Percentiles rank a stretch among this genome's conserved stretches.
These are phyloP conservation scores for Coelopa frigida DNA, from an alignment of 1,140 invertebrate species.

Conservation along the genomic window DNA sequence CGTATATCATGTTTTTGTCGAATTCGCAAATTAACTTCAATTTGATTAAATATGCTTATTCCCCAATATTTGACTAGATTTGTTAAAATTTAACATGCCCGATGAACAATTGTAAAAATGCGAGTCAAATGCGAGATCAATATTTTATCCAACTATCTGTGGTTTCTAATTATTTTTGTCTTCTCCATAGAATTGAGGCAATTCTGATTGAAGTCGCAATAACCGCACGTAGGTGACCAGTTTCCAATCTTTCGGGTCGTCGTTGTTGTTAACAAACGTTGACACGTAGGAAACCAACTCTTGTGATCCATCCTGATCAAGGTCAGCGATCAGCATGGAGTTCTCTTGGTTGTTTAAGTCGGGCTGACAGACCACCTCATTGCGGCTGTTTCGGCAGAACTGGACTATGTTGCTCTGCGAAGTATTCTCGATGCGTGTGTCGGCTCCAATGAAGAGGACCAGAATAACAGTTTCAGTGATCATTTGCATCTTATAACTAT, in stretches of 20 bases:
- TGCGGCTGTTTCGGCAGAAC: constrained; percentile 53
- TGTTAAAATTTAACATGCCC: too few species aligned
- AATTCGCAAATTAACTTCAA: too few species aligned
- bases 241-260: constrained; percentile 46
- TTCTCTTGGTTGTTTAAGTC: constrained; percentile 60
- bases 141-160: too few species aligned
- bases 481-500: constrained; percentile 39
- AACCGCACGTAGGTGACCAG: constrained; percentile 57
- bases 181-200: constrained; percentile 55
- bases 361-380: constrained; percentile 60
- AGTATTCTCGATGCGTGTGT: constrained; percentile 63
- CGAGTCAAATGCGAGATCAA: too few species aligned
- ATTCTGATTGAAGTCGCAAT: constrained; percentile 58
- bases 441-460: constrained; percentile 64
- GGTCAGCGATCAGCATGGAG: constrained; percentile 61
- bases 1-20: too few species aligned
- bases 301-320: constrained; percentile 63
- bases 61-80: too few species aligned
- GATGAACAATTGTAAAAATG: too few species aligned
- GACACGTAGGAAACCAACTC: constrained; percentile 68
- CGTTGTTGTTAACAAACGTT: constrained; percentile 50
- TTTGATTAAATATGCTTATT: too few species aligned
- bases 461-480: constrained; percentile 65
- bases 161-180: constrained; percentile 26
- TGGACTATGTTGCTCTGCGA: constrained; percentile 66